Base-by-base conservation (phyloP, 2,888 invertebrate species). In the Odontocerum albicorne region DNA sequence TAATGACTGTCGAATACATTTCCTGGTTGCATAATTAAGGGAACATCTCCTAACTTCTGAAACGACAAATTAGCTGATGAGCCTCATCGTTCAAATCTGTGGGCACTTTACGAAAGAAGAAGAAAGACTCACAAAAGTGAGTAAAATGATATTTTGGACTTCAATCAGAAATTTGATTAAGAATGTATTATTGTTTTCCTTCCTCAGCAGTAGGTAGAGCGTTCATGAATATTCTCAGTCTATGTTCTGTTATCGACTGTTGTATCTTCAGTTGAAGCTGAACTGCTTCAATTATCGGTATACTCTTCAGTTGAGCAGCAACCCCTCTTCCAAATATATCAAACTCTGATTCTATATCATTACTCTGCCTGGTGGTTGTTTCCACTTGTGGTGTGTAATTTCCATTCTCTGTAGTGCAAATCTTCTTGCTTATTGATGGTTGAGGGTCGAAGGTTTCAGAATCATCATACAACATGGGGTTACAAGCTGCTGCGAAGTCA, bases 291-390 rank as follows among this genome's bases (percentile, higher is more conserved):
- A 35, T 31, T 13, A 55, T 6, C 1, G 55, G 52, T 36, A 59
- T 52, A 1, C 45, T 53, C 27, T 59, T 59, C 22, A 59, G 33
- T 20, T 52, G 52, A 3, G 55, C 35, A 2, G 59, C 55, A 8
- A 59, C 46, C 13, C 52, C 42, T 8, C 16, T 43, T 15, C 59
- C 55, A 38, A 59, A 59, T 12, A 59, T 43, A 27, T 59, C 55
- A 22, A 59, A 56, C 22, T 59, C 59, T 3, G 31, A 42, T 10
- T 53, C 47, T 10, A 10, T n/a, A 19, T 19, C 40, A 2, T 17
- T 2, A 3, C n/a, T n/a, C 2, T 16, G 21, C 21, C 12, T 40
- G 21, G n/a, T n/a, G n/a, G 40, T 2, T 40, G 13, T 17, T 8
- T 13, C 13, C 3, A 20, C 10, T 10, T 16, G 13, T 16, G 40